Evolutionary conservation across 2,113 vertebrate genomes (phyloP).

Genomic region (Hippocampus barbouri): DNA sequence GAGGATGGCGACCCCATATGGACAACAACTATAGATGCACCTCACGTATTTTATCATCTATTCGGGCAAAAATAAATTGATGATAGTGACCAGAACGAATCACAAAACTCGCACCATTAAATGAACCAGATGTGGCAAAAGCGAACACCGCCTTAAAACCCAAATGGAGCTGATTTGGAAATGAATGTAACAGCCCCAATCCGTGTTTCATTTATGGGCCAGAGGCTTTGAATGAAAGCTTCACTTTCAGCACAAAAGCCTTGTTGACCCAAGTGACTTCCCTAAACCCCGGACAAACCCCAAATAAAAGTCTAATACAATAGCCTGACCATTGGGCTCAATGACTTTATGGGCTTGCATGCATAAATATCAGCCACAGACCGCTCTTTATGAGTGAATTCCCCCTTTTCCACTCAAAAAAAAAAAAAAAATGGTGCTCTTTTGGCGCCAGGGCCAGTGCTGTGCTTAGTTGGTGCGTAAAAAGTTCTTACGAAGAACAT

Average conservation of each 20-base stretch:
- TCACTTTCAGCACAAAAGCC: conserved; percentile 47
- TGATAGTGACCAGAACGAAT: not conserved
- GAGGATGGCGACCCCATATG: no score
- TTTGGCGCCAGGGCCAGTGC: no score
- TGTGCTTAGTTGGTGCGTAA: no score
- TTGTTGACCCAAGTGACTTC: conserved; percentile 28
- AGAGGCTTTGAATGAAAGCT: conserved; percentile 36
- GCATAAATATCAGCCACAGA: conserved; percentile 34
- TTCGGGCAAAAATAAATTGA: not conserved
- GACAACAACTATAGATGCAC: not conserved
- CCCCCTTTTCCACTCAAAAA: no score
- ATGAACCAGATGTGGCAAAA: not conserved
- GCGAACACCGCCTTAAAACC: not conserved
- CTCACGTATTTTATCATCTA: not conserved
- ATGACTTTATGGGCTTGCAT: conserved; percentile 36
- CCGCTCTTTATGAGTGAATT: conserved; percentile 18
- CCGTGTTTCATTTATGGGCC: conserved; percentile 35
- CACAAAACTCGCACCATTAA: not conserved
- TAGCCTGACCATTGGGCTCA: conserved; percentile 14
- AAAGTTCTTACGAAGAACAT: no score
- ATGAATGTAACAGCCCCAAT: conserved; percentile 28
- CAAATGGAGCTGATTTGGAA: conserved; percentile 33
- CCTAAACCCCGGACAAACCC: conserved; percentile 26
- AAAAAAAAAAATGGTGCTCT: no score
- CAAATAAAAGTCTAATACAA: conserved; percentile 35